phyloP scores from a whole-genome alignment of 1,140 invertebrate species.

The Macrocentrus cingulum region DNA sequence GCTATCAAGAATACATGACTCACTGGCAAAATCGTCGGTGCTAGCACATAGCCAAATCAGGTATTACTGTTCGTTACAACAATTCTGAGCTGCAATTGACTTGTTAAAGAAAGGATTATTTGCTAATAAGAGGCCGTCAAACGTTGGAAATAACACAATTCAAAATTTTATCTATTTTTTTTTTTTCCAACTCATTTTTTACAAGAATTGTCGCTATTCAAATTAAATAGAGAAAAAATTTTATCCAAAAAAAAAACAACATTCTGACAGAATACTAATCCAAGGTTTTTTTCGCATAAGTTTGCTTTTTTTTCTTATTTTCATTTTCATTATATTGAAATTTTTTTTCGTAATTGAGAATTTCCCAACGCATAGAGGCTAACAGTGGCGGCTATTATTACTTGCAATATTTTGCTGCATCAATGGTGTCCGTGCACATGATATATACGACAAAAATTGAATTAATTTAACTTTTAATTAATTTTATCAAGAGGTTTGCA shows the following conservation, averaged over 20 bases:
- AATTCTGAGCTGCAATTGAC: constrained; percentile 25
- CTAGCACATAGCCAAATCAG: constrained; percentile 59
- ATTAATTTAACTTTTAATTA: not conserved
- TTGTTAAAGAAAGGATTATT: not conserved
- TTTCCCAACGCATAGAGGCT: constrained; percentile 38
- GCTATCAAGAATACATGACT: constrained; percentile 79
- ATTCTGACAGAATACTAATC: no score
- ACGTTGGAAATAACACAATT: not conserved
- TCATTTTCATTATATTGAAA: not conserved
- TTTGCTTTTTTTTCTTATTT: no score
- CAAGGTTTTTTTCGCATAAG: no score
- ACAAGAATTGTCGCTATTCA: no score
- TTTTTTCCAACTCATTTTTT: no score
- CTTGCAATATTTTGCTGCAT: constrained; percentile 46
- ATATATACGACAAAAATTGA: constrained; percentile 34
- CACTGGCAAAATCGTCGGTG: constrained; percentile 63
- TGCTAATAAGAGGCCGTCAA: not conserved
- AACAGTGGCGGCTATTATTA: constrained; percentile 46
- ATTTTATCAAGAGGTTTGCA: not conserved
- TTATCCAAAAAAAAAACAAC: no score
- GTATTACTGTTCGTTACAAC: constrained; percentile 40
- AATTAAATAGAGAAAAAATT: no score
- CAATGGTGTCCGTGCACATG: constrained; percentile 53
- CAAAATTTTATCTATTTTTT: no score
- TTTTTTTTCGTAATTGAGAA: constrained; percentile 27